These are phyloP conservation scores for Lasius platythorax DNA, from an alignment of 2,888 invertebrate species.

Conservation along the genomic window DNA sequence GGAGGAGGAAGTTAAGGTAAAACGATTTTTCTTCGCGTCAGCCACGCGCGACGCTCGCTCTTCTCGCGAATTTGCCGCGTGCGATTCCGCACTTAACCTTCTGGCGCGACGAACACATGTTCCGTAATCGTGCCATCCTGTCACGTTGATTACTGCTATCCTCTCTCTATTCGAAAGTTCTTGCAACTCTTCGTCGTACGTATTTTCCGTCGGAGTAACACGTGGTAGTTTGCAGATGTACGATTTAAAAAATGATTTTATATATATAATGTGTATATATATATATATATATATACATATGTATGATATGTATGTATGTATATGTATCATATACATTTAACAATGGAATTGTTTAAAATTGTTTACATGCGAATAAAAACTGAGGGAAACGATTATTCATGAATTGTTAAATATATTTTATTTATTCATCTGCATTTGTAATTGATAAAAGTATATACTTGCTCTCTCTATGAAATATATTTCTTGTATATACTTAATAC, in stretches of 20 bases:
- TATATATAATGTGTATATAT: not conserved
- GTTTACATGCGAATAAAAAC: not conserved
- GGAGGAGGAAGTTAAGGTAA: slow-evolving; percentile 94
- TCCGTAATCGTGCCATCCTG: slow-evolving; percentile 19
- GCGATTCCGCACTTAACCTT: slow-evolving; percentile 73
- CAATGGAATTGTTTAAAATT: not conserved
- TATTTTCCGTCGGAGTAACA: no score
- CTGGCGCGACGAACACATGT: slow-evolving; percentile 75
- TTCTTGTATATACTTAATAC: not conserved
- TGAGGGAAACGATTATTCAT: not conserved
- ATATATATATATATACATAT: not conserved
- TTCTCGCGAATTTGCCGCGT: slow-evolving; percentile 20
- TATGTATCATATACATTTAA: not conserved
- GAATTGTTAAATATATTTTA: not conserved
- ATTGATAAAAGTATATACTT: not conserved
- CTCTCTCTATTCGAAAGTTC: not conserved
- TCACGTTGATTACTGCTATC: not conserved
- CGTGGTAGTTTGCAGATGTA: not conserved
- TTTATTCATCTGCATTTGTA: not conserved
- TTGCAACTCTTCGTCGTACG: not conserved
- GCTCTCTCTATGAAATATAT: not conserved
- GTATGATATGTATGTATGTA: not conserved
- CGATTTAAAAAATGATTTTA: not conserved
- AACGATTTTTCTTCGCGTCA: slow-evolving; percentile 57
- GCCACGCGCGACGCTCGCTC: not conserved